These are phyloP conservation scores for Drosophila meridionalis DNA, from an alignment of 2,888 invertebrate species.

Conservation along the genomic window DNA sequence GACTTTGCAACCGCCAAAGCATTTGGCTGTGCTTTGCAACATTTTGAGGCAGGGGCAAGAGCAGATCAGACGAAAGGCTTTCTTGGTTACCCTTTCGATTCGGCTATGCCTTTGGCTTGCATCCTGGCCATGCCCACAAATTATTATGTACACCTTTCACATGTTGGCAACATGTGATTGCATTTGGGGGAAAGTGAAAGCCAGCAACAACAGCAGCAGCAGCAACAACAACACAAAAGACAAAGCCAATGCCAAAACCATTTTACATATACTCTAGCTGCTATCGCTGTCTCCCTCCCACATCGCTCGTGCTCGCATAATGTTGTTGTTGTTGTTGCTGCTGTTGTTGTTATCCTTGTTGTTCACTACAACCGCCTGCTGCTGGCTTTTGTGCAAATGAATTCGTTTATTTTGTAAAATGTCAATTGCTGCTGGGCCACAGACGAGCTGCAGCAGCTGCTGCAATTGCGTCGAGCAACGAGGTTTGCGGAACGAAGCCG, in stretches of 20 bases:
- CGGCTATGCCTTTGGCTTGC: constrained; percentile 6
- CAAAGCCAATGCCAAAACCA: constrained; percentile 56
- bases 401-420: constrained; percentile 80
- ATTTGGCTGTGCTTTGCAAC: constrained; percentile 61
- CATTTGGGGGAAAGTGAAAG: constrained; percentile 73
- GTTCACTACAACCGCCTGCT: constrained; percentile 28
- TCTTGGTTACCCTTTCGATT: neutral
- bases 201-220: constrained; percentile 27
- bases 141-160: constrained; percentile 80
- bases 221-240: constrained; percentile 18
- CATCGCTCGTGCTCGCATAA: neutral
- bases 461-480: constrained; percentile 5
- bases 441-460: constrained; percentile 22
- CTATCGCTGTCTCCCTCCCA: neutral
- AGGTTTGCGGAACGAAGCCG: neutral
- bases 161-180: constrained; percentile 81
- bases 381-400: constrained; percentile 76
- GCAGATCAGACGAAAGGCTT: constrained; percentile 15
- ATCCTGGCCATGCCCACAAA: constrained; percentile 43
- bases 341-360: constrained; percentile 32
- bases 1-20: constrained; percentile 73
- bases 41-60: constrained; percentile 14
- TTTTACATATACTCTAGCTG: constrained; percentile 41
- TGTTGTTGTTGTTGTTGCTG: constrained; percentile 22
- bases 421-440: constrained; percentile 72